Evolutionary conservation across 2,888 invertebrate species (phyloP).

Genomic region (Hanleya hanleyi): DNA sequence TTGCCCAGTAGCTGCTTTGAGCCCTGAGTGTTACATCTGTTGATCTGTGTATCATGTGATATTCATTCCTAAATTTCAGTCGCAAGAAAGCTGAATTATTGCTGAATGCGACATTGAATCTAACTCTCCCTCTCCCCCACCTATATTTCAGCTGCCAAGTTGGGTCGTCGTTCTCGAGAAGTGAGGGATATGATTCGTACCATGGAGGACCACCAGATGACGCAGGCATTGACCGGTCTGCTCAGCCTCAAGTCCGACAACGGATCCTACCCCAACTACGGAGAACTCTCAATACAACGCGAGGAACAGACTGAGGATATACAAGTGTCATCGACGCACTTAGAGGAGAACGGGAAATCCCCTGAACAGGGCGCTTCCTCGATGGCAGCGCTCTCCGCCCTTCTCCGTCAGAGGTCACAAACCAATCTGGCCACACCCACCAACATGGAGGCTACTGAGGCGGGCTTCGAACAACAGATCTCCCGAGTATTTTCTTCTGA

Average conservation of each 20-base stretch:
- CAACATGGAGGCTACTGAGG: neutral
- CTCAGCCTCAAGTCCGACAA: slow-evolving; percentile 67
- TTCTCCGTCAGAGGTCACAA: slow-evolving; percentile 56
- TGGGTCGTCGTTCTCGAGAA: slow-evolving; percentile 70
- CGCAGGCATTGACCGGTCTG: slow-evolving; percentile 72
- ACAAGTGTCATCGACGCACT: neutral
- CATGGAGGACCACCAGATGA: slow-evolving; percentile 72
- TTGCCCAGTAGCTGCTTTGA: too few species aligned
- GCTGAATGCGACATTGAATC: too few species aligned
- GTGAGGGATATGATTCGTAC: slow-evolving; percentile 72
- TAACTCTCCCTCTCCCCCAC: too few species aligned
- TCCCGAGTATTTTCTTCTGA: too few species aligned
- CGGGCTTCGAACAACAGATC: too few species aligned
- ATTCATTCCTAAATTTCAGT: too few species aligned
- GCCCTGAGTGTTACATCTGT: too few species aligned
- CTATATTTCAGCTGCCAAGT: slow-evolving; percentile 67
- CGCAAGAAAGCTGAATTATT: too few species aligned
- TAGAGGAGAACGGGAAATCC: neutral
- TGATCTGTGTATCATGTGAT: too few species aligned
- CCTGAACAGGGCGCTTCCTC: slow-evolving; percentile 30
- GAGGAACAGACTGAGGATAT: neutral
- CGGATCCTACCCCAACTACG: slow-evolving; percentile 5
- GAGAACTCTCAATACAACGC: slow-evolving; percentile 1
- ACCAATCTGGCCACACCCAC: slow-evolving; percentile 18
- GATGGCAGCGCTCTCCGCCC: slow-evolving; percentile 59